Base-by-base conservation (phyloP, 1,140 invertebrate genomes). In the Brachionus plicatilis region DNA sequence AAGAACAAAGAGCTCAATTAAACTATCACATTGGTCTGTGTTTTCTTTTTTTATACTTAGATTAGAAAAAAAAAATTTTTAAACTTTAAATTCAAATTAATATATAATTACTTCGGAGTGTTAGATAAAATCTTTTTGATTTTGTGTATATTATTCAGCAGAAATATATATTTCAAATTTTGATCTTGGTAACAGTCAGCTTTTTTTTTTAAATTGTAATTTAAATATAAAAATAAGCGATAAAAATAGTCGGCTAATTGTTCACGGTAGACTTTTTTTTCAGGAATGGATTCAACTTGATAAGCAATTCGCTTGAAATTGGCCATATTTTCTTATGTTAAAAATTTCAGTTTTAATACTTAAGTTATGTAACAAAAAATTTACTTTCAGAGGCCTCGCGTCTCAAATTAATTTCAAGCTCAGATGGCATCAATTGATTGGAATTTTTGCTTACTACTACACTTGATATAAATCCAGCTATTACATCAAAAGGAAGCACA, bases 401-500 rank as follows among this genome's bases (percentile, higher is more conserved):
- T 37, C 79, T 60, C 17, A 82, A 14, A 3, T 68, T 82, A 65
- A 65, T 82, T 45, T 82, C 79, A 41, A 82, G 27, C 37, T 82
- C 79, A 29, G 79, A 82, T 27, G 79, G 79, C 7, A 43, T 27
- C 29, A 65, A 33, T 65, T 82, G 79, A 65, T 65, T 82, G 17
- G 50, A 27, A 68, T 82, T 60, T 45, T 82, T 56, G 41, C 79
- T 68, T 14, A 68, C 79, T 20, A 82, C 79, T 24, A 82, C 79
- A 47, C 65, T 82, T 41, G 79, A 60, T 37, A 82, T 82, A 68
- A 82, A 82, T 24, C 79, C 79, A 37, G 79, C 79, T 7, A 82
- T 82, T 82, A 82, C 65, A 68, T 82, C 79, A 68, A 82, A 82
- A n/a, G 53, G 79, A 20, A 82, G 53, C 11, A 82, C n/a, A 82